Conservation (phyloP, 1,140 invertebrate species). For the Chlorops oryzae region DNA sequence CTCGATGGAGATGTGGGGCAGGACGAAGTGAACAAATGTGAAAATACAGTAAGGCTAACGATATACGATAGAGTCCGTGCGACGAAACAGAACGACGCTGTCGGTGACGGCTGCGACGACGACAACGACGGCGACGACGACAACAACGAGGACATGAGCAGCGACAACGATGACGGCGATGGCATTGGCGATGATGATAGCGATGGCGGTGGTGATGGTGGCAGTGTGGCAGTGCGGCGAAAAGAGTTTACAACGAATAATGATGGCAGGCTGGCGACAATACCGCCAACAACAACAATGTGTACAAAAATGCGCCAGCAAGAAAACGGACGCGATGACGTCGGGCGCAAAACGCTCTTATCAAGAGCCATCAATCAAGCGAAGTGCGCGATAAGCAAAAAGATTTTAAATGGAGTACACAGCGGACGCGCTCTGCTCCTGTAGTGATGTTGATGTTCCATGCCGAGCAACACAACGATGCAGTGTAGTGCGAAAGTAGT, state of each 20-base stretch:
- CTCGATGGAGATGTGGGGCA: not conserved
- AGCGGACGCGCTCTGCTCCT: conserved; percentile 1
- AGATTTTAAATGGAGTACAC: conserved; percentile 46
- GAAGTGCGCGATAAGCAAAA: conserved; percentile 47
- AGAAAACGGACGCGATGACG: conserved; percentile 1
- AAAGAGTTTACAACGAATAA: too few relatives aligned
- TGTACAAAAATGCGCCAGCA: conserved; percentile 3
- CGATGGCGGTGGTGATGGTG: too few relatives aligned
- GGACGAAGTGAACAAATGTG: not conserved
- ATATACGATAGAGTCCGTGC: too few relatives aligned
- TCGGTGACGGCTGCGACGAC: too few relatives aligned
- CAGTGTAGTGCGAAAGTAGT: too few relatives aligned
- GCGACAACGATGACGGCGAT: conserved; percentile 25
- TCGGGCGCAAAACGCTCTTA: conserved; percentile 24
- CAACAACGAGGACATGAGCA: conserved; percentile 28
- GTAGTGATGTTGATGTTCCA: not conserved
- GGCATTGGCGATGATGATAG: conserved; percentile 12
- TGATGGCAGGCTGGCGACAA: too few relatives aligned
- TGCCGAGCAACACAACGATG: not conserved
- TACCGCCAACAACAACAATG: too few relatives aligned
- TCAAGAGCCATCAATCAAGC: conserved; percentile 48
- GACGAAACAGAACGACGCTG: too few relatives aligned
- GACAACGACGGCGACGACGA: too few relatives aligned
- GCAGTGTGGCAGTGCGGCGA: too few relatives aligned
- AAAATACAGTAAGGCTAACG: too few relatives aligned